Evolutionary conservation across 1,140 invertebrate genomes (phyloP), one percentile per base, ranked within the genome.

Genomic region (Zophobas atratus): DNA sequence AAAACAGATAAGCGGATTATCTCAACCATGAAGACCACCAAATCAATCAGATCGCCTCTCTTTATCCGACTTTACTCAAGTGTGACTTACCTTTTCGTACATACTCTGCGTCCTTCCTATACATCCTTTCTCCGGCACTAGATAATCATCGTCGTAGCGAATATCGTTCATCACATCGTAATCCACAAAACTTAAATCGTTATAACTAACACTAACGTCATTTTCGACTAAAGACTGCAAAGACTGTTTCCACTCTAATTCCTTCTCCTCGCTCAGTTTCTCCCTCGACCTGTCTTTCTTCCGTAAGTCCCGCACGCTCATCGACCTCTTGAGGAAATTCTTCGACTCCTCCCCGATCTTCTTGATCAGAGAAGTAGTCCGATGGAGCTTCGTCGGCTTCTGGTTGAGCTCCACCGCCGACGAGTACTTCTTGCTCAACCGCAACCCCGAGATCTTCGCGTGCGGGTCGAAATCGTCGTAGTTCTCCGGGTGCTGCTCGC

Each of bases 141-240:
- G 35, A 43, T 76, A 8, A 8, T 2, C 48, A 5, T 78, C 46
- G 75, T 75, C 76, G 70, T 84, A 85, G 48, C 70, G 79, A 35
- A 83, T 80, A 43, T 81, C 80, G 74, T 86, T 85, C 4, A 84
- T 74, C 0, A 74, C 79, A 63, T 86, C 85, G 67, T 86, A 86
- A 70, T 86, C 81, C 38, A 86, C 81, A 77, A 83, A 86, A 82
- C 85, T 86, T 49, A 86, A 78, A 73, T 86, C 86, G 41, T 85
- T 81, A 72, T 86, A 86, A 80, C 84, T 85, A 73, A 86, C 84
- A 71, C 79, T 81, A 33, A 80, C 80, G 76, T 86, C 86, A 41
- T 57, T 85, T 76, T 86, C 86, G 3, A 86, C 84, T 48, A 86
- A 77, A 36, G 82, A 84, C 77, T 86, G 83, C 38, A 86, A 77